phyloP scores from a whole-genome alignment of 2,797 vertebrate species.

The Aeoliscus strigatus region DNA sequence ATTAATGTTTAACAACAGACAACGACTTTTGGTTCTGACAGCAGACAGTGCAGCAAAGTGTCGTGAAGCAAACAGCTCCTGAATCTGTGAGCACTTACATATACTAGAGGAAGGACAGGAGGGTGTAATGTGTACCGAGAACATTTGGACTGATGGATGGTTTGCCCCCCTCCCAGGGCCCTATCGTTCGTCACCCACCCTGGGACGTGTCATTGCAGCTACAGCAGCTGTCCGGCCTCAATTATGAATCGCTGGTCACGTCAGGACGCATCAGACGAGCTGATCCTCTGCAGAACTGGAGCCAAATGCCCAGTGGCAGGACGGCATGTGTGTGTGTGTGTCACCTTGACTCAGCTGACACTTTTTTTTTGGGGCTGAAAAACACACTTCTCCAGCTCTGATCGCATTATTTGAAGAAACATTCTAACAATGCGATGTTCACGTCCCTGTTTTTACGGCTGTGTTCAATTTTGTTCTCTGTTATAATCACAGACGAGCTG shows the following conservation, averaged over 20 bases:
- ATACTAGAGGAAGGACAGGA: conserved; percentile 30
- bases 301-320: conserved; percentile 56
- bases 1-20: too few species aligned
- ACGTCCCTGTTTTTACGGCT: conserved; percentile 12
- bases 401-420: too few species aligned
- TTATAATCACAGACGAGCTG: background rate
- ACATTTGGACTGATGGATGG: conserved; percentile 65
- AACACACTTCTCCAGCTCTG: too few species aligned
- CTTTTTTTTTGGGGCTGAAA: too few species aligned
- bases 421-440: conserved; percentile 30
- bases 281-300: conserved; percentile 60
- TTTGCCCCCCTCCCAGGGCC: conserved; percentile 61
- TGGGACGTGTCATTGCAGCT: conserved; percentile 66
- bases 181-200: conserved; percentile 70
- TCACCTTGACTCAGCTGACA: too few species aligned
- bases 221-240: conserved; percentile 76
- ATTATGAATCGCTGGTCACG: conserved; percentile 73
- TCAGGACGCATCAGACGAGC: conserved; percentile 67
- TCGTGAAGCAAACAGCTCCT: conserved; percentile 22
- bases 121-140: conserved; percentile 58
- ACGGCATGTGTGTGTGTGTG: too few species aligned
- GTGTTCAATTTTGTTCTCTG: too few species aligned
- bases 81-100: conserved; percentile 37
- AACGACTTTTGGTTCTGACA: too few species aligned
- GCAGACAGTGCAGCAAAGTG: too few species aligned